These are phyloP conservation scores for Grus americana DNA, from an alignment of 2,113 vertebrate species.

Conservation along the genomic window DNA sequence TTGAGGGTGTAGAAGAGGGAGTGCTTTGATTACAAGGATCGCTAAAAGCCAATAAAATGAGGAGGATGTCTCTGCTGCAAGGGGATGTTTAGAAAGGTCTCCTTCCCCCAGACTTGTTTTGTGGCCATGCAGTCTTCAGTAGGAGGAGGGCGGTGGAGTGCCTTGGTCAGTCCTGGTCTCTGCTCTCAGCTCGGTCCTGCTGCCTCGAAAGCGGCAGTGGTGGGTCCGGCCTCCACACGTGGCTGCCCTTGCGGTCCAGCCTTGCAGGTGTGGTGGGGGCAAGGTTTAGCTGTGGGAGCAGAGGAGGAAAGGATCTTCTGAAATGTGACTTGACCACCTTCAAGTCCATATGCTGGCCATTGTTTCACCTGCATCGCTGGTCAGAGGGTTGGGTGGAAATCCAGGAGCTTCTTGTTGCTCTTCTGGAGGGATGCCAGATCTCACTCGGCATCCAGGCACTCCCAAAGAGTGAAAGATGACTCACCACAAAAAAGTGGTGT, in stretches of 20 bases:
- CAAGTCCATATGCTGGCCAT: accelerated
- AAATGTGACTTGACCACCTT: background rate
- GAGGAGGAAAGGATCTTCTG: background rate
- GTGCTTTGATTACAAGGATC: background rate
- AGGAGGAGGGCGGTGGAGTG: background rate
- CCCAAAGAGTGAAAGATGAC: background rate
- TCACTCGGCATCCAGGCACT: background rate
- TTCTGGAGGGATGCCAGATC: background rate
- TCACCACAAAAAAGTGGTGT: background rate
- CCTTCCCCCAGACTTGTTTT: background rate
- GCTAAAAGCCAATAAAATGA: background rate
- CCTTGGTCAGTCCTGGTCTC: background rate
- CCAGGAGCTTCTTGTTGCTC: background rate
- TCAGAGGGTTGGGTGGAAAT: background rate
- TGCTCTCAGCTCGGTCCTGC: background rate
- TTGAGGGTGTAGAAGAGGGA: accelerated
- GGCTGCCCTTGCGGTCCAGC: background rate
- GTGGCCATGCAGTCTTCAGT: background rate
- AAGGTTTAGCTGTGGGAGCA: background rate
- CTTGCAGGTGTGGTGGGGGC: accelerated
- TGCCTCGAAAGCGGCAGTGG: background rate
- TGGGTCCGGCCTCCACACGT: background rate
- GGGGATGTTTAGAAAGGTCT: background rate
- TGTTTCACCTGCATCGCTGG: background rate
- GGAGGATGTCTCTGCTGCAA: background rate